phyloP scores from a whole-genome alignment of 1,140 invertebrate species.

The Lepidostoma basale region DNA sequence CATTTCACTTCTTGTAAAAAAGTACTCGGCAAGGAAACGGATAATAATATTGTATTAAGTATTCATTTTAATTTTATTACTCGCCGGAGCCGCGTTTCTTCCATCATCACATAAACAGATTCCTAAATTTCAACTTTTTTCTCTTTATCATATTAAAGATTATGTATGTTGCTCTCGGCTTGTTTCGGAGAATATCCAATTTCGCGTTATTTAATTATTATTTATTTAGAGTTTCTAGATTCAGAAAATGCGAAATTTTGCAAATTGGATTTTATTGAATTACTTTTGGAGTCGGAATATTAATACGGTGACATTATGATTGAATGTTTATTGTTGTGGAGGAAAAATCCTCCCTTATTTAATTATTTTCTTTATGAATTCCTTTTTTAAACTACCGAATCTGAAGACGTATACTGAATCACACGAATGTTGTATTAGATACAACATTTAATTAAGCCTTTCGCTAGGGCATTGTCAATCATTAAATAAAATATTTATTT shows the following conservation, averaged over 20 bases:
- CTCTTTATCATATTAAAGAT: conserved; percentile 31
- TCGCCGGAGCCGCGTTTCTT: conserved; percentile 31
- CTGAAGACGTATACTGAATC: too few relatives aligned
- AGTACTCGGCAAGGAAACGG: conserved; percentile 32
- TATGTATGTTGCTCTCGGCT: conserved; percentile 20
- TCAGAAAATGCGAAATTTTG: conserved; percentile 7
- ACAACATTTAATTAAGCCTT: too few relatives aligned
- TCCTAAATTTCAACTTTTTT: conserved; percentile 31
- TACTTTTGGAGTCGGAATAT: not conserved
- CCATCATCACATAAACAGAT: conserved; percentile 38
- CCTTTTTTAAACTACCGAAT: too few relatives aligned
- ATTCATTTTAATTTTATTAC: conserved; percentile 43
- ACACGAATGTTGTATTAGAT: too few relatives aligned
- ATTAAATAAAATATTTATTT: too few relatives aligned
- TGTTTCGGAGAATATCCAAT: conserved; percentile 10
- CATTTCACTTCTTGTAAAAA: conserved; percentile 35
- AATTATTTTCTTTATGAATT: not conserved
- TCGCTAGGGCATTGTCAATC: too few relatives aligned
- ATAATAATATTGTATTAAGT: conserved; percentile 41
- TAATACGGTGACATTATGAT: not conserved
- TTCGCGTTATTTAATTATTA: conserved; percentile 16
- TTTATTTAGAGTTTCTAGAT: conserved; percentile 25
- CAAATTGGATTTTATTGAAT: conserved; percentile 17
- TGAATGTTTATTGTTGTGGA: not conserved
- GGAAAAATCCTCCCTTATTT: not conserved